Evolutionary conservation across 2,888 invertebrate genomes (phyloP).

Genomic region (Monoplex corrugatus): DNA sequence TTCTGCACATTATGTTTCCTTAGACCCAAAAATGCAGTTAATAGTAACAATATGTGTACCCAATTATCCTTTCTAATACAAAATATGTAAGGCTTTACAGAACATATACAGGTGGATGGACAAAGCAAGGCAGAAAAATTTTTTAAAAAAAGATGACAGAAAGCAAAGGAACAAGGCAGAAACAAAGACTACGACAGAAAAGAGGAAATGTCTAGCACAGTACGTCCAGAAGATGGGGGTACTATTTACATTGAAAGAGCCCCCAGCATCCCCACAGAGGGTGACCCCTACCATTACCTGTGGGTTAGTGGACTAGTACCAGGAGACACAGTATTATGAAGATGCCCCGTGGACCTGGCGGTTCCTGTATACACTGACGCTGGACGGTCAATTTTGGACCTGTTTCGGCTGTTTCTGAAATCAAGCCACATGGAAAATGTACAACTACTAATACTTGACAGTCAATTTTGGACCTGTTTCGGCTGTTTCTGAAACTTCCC

Average conservation of each 20-base stretch:
- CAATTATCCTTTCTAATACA: no score
- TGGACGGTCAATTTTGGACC: constrained; percentile 47
- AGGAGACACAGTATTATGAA: constrained; percentile 42
- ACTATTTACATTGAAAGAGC: no score
- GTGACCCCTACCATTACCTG: not conserved
- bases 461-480: constrained; percentile 43
- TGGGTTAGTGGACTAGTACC: constrained; percentile 35
- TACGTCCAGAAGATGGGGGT: no score
- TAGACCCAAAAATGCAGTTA: no score
- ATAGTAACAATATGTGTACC: no score
- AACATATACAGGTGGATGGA: no score
- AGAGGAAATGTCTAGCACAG: no score
- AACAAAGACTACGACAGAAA: not conserved
- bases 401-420: constrained; percentile 34
- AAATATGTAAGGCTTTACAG: no score
- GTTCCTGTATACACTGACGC: constrained; percentile 44
- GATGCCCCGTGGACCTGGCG: constrained; percentile 23
- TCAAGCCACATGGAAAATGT: no score
- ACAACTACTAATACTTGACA: constrained; percentile 48
- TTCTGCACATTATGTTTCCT: no score
- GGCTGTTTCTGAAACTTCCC: constrained; percentile 1
- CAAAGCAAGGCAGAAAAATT: not conserved
- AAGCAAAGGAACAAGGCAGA: not conserved
- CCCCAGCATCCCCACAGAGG: not conserved
- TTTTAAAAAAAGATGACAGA: not conserved